A percentile compares a stretch with the other conserved stretches of the same genome.
Evolutionary conservation across 2,888 invertebrate species (phyloP).

Genomic region (Dicycla oo): DNA sequence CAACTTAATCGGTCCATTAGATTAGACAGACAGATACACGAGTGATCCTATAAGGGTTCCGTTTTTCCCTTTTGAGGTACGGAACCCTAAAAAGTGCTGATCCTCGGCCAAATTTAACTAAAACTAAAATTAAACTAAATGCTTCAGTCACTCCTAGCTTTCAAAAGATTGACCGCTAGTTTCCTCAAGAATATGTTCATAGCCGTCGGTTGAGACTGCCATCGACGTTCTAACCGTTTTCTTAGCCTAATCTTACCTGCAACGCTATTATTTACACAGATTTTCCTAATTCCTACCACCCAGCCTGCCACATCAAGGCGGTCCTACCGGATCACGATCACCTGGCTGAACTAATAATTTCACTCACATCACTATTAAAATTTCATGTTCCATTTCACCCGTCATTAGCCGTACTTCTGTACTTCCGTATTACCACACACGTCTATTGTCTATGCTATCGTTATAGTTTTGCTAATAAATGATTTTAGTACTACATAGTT

Average conservation of each 20-base stretch:
- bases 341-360: constrained; percentile 80
- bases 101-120: too few species aligned
- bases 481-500: constrained; percentile 13
- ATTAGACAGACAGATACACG: too few species aligned
- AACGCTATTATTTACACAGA: not conserved
- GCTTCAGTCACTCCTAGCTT: not conserved
- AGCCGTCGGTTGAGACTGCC: not conserved
- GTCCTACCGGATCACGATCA: constrained; percentile 71
- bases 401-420: constrained; percentile 69
- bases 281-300: constrained; percentile 1
- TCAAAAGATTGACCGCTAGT: not conserved
- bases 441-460: constrained; percentile 47
- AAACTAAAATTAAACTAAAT: too few species aligned
- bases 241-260: constrained; percentile 5
- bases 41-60: too few species aligned
- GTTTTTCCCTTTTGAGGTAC: too few species aligned
- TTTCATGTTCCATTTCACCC: constrained; percentile 72
- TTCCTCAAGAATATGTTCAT: not conserved
- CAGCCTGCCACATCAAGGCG: constrained; percentile 27
- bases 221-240: not conserved
- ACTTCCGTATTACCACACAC: constrained; percentile 66
- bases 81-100: too few species aligned
- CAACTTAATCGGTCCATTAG: too few species aligned
- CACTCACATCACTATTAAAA: constrained; percentile 71
- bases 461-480: constrained; percentile 31